Conservation (phyloP, 1,140 invertebrate species). For the Drosophila bifasciata region DNA sequence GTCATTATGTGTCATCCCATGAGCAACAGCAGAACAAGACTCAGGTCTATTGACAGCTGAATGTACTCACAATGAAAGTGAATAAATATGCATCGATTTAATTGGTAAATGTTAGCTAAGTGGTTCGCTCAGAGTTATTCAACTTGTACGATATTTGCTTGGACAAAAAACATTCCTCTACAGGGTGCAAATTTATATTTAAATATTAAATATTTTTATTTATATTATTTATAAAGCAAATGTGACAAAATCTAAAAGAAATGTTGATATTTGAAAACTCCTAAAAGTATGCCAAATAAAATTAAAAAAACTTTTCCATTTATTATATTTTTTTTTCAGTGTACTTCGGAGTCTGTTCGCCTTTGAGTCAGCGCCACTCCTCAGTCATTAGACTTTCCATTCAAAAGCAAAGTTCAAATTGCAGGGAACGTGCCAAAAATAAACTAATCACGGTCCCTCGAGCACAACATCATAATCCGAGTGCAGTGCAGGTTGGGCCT, state of each 20-base stretch:
- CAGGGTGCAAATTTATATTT: too few species aligned
- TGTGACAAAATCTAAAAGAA: background rate
- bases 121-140: too few species aligned
- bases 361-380: constrained; percentile 29
- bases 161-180: too few species aligned
- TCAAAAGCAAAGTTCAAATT: constrained; percentile 61
- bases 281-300: constrained; percentile 37
- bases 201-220: background rate
- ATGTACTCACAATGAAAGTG: background rate
- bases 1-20: constrained; percentile 65
- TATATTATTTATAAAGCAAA: too few species aligned
- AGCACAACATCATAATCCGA: constrained; percentile 70
- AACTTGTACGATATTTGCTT: too few species aligned
- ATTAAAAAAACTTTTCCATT: background rate
- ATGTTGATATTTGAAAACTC: constrained; percentile 1
- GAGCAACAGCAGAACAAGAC: constrained; percentile 10
- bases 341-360: constrained; percentile 24
- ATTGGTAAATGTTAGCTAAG: background rate
- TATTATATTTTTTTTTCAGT: constrained; percentile 38
- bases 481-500: constrained; percentile 10
- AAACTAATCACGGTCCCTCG: constrained; percentile 55
- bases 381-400: constrained; percentile 31
- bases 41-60: constrained; percentile 13
- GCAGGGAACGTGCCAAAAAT: constrained; percentile 60
- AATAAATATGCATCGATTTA: background rate